Base-by-base conservation (phyloP, 2,888 invertebrate species). In the Zaprionus obscuricornis region DNA sequence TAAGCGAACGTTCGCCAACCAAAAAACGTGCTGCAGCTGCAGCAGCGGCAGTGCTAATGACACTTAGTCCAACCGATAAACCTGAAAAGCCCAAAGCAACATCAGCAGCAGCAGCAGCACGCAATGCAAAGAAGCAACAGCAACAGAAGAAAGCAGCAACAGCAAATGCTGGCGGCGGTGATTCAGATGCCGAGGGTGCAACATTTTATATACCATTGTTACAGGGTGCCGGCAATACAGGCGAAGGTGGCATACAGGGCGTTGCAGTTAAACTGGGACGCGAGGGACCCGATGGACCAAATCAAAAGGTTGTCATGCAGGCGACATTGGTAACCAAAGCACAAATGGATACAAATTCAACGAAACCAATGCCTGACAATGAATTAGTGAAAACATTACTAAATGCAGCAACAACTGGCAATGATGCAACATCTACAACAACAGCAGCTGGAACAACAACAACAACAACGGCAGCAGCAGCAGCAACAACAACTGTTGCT, bases 301-400 rank as follows among this genome's bases (percentile, higher is more conserved):
- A 93, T 82, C 93, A 93, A 52, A 90, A 92, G 62, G 93, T 93
- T 8, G 90, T 91, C 1, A 92, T 93, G 91, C 92, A 92, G 66
- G 93, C 93, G 0, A 93, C 93, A 45, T 86, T 93, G 7, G 93
- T 93, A 6, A 93, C 93, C 1, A 93, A 93, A 83, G 91, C 93
- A 3, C 92, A 90, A 71, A 89, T 91, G 87, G 89, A 88, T 6
- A 87, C 89, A 2, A 90, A 90, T 47, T 78, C 89, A 0, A n/a
- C n/a, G n/a, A 89, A 88, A 46, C 89, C 90, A 1, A 60, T 90
- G 46, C 90, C 90, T 0, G 90, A 90, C 2, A 89, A 90, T 14
- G 90, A 90, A 57, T 84, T 90, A 54, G 89, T 90, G 0, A 90
- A 90, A 60, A 88, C 87, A 20, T 65, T 90, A 13, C 77, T 90